Conservation (phyloP, 2,888 invertebrate species). For the Idaea straminata region DNA sequence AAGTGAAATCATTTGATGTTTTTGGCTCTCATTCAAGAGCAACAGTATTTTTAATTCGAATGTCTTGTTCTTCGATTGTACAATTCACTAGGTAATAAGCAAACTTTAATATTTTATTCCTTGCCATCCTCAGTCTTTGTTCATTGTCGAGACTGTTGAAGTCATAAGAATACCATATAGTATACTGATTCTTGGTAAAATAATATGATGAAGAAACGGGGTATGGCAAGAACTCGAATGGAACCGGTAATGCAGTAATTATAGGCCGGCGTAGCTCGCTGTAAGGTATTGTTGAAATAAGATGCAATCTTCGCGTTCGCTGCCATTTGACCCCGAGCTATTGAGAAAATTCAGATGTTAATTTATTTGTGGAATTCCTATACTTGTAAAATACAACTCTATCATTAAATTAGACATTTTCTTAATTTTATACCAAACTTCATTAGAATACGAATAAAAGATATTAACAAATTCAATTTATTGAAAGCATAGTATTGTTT, state of each 20-base stretch:
- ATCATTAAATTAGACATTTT: not conserved
- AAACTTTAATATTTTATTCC: slow-evolving; percentile 8
- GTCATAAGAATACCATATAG: slow-evolving; percentile 1
- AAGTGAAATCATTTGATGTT: slow-evolving; percentile 59
- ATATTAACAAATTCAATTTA: not conserved
- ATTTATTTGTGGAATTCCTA: slow-evolving; percentile 23
- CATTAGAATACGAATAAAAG: not conserved
- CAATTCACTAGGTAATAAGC: slow-evolving; percentile 32
- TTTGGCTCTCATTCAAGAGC: slow-evolving; percentile 66
- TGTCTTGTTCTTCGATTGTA: slow-evolving; percentile 46
- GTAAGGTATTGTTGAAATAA: slow-evolving; percentile 42
- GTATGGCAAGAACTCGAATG: not conserved
- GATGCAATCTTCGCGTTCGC: slow-evolving; percentile 54
- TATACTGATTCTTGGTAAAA: not conserved
- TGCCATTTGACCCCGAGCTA: slow-evolving; percentile 57
- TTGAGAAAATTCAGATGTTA: slow-evolving; percentile 43
- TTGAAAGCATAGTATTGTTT: not conserved
- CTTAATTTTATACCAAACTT: not conserved
- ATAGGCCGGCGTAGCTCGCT: slow-evolving; percentile 45
- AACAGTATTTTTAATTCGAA: slow-evolving; percentile 54
- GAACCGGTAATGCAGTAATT: slow-evolving; percentile 55
- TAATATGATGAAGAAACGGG: slow-evolving; percentile 2
- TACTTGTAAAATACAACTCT: not conserved
- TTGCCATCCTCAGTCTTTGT: no score
- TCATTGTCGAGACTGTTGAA: slow-evolving; percentile 22